phyloP scores from a whole-genome alignment of 2,888 invertebrate species.

The Tuta absoluta region DNA sequence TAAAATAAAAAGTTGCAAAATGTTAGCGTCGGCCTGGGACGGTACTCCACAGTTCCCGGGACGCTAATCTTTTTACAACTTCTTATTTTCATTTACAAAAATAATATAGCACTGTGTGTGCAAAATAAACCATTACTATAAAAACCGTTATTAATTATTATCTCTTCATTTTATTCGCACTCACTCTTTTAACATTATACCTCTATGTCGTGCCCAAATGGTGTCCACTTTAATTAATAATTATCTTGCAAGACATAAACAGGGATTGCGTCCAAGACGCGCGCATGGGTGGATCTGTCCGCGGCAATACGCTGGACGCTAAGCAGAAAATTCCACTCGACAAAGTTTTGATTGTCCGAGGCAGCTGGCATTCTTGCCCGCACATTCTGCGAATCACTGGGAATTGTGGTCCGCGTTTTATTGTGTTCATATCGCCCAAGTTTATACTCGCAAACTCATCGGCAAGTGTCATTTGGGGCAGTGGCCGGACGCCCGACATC shows the following conservation, averaged over 20 bases:
- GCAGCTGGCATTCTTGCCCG: conserved; percentile 78
- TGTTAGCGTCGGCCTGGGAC: too few species aligned
- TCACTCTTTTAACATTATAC: background rate
- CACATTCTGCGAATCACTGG: conserved; percentile 69
- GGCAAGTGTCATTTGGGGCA: conserved; percentile 59
- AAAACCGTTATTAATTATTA: background rate
- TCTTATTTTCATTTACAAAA: too few species aligned
- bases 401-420: conserved; percentile 61
- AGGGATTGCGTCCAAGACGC: conserved; percentile 47
- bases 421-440: conserved; percentile 66
- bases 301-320: conserved; percentile 67
- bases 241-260: conserved; percentile 25
- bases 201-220: background rate
- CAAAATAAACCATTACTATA: too few species aligned
- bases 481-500: conserved; percentile 30
- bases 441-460: conserved; percentile 62
- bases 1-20: too few species aligned
- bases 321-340: conserved; percentile 77
- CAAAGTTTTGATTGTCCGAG: conserved; percentile 81
- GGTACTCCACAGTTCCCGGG: too few species aligned
- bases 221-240: conserved; percentile 22
- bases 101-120: too few species aligned
- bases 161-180: background rate
- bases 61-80: too few species aligned
- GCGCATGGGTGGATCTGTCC: conserved; percentile 50